Evolutionary conservation across 1,140 invertebrate species (phyloP).

Genomic region (Heliconius eleuchia): DNA sequence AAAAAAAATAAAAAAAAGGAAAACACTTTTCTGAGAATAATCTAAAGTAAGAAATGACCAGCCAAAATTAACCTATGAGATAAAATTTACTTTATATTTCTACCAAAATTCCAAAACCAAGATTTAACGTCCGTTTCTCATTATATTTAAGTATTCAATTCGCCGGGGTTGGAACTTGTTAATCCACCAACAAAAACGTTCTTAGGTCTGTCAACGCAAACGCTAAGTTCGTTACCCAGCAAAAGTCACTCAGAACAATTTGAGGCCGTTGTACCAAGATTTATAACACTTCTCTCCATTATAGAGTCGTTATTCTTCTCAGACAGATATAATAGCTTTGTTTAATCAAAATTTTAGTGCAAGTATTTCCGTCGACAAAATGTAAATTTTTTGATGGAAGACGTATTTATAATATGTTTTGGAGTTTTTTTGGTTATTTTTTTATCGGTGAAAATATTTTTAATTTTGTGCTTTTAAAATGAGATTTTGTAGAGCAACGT

Average conservation of each 20-base stretch:
- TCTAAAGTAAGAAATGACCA: too few relatives aligned
- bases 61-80: background rate
- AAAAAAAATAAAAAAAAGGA: too few relatives aligned
- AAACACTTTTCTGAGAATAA: too few relatives aligned
- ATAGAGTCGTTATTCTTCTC: conserved; percentile 27
- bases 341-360: conserved; percentile 13
- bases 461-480: background rate
- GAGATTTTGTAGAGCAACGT: background rate
- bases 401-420: background rate
- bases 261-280: conserved; percentile 35
- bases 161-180: conserved; percentile 32
- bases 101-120: background rate
- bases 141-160: conserved; percentile 36
- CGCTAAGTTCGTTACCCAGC: conserved; percentile 41
- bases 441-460: background rate
- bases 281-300: conserved; percentile 36
- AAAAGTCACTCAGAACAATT: conserved; percentile 38
- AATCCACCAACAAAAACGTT: conserved; percentile 47
- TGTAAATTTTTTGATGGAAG: conserved; percentile 15
- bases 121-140: background rate
- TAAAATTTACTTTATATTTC: background rate
- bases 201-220: conserved; percentile 42
- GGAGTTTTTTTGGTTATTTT: background rate
- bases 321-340: conserved; percentile 30
- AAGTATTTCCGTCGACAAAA: conserved; percentile 8